A percentile compares a stretch with the other conserved stretches of the same genome.
Conservation (phyloP, 2,888 invertebrate genomes). For the Mimas tiliae region DNA sequence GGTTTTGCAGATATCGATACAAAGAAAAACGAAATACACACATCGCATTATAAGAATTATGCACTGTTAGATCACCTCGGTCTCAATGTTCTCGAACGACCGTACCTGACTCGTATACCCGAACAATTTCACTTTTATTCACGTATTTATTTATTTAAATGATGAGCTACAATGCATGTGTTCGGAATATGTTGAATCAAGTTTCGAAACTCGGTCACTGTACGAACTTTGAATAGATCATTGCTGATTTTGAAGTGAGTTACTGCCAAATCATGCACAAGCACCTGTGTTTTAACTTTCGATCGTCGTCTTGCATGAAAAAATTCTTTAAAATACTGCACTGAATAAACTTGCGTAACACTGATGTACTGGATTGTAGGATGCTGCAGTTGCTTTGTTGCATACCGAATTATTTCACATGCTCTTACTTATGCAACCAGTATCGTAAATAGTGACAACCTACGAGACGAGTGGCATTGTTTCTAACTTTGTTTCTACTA, state of each 20-base stretch:
- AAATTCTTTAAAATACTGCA: constrained; percentile 16
- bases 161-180: constrained; percentile 45
- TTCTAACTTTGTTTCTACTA: constrained; percentile 6
- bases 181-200: constrained; percentile 40
- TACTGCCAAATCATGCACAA: constrained; percentile 48
- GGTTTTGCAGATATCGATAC: too few relatives aligned
- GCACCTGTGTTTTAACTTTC: constrained; percentile 41
- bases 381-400: constrained; percentile 36
- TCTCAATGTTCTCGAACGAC: background rate
- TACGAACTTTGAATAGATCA: constrained; percentile 54
- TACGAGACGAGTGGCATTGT: background rate
- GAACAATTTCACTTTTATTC: constrained; percentile 60
- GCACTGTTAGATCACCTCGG: constrained; percentile 11
- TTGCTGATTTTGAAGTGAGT: constrained; percentile 41
- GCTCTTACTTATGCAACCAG: constrained; percentile 15
- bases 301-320: constrained; percentile 29
- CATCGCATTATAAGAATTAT: background rate
- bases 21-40: too few relatives aligned
- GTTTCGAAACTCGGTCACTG: constrained; percentile 64
- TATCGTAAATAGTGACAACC: constrained; percentile 1
- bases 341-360: constrained; percentile 36
- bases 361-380: constrained; percentile 34
- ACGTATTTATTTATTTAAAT: constrained; percentile 60
- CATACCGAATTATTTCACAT: constrained; percentile 31
- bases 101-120: constrained; percentile 34